phyloP scores from a whole-genome alignment of 2,888 invertebrate genomes.

The Spicauda simplicius region DNA sequence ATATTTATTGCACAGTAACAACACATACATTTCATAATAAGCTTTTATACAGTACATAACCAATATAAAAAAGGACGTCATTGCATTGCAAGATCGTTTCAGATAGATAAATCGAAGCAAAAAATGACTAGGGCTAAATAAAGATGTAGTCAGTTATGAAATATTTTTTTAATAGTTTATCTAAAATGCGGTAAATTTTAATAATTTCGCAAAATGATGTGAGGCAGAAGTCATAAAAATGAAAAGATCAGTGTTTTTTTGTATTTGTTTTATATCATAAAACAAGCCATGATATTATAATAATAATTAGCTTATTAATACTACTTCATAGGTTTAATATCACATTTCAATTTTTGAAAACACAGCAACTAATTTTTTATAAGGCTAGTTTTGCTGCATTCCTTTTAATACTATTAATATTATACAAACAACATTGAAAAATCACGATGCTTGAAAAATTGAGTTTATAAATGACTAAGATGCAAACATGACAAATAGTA shows the following conservation, averaged over 20 bases:
- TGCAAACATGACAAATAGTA: too few species aligned
- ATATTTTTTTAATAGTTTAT: too few species aligned
- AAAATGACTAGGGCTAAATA: neutral
- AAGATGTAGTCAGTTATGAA: slow-evolving; percentile 12
- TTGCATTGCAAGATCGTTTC: neutral
- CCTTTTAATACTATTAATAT: slow-evolving; percentile 21
- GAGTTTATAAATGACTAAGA: neutral
- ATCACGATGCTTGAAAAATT: too few species aligned
- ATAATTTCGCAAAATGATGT: too few species aligned
- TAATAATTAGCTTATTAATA: slow-evolving; percentile 25
- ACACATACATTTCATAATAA: neutral
- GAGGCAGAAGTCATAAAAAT: too few species aligned
- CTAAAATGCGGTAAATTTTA: too few species aligned
- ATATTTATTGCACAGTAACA: too few species aligned
- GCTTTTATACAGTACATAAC: neutral
- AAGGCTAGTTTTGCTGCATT: slow-evolving; percentile 10
- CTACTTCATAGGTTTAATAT: slow-evolving; percentile 46
- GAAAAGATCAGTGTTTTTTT: too few species aligned
- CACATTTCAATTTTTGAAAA: slow-evolving; percentile 45
- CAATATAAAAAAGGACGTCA: neutral
- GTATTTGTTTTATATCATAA: too few species aligned
- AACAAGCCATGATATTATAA: neutral
- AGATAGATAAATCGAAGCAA: neutral
- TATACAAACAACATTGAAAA: neutral
- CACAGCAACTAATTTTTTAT: slow-evolving; percentile 5